Base-by-base conservation (phyloP, 2,113 vertebrate genomes). In the Oenanthe melanoleuca region DNA sequence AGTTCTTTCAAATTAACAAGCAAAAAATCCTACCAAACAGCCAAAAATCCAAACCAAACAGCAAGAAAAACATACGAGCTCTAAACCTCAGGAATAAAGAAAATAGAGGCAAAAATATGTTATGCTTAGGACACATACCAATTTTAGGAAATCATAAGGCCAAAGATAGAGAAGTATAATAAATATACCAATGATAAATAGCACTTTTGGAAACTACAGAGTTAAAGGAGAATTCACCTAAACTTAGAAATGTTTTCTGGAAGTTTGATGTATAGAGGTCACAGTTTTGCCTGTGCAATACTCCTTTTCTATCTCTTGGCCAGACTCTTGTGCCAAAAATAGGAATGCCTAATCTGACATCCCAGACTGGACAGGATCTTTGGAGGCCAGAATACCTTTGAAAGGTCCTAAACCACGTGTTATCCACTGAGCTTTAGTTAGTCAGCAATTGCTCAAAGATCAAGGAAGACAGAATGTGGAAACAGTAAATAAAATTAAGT, bases 371-470 rank as follows among this genome's bases (percentile, higher is more conserved):
- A 29, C 14, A 57, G 37, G 8, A 12, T 50, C 25, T 80, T 73
- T 53, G 45, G n/a, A 77, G 26, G 14, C 19, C 37, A 21, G 12
- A 20, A 49, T 28, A 61, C 6, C 49, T 72, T 18, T 37, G 16
- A 69, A 44, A 65, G 4, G 6, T 74, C 20, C 34, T 67, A 60
- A 90, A 59, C 15, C 45, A 8, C 0, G 0, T 31, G 12, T 70
- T 50, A 63, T 28, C 8, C 44, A 74, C 23, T 5, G 5, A 70
- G n/a, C 12, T 86, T 52, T 53, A 44, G 14, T 38, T n/a, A 69
- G 23, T 18, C 23, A 74, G 12, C 8, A 70, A 47, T 26, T 73
- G 9, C 16, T 47, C 9, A 47, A 84, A 60, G 26, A 71, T 9
- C 28, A 49, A 73, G n/a, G n/a, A 59, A 83, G 49, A 34, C 1